These are phyloP conservation scores for Drosophila baimaii DNA, from an alignment of 1,140 invertebrate genomes.

Conservation along the genomic window DNA sequence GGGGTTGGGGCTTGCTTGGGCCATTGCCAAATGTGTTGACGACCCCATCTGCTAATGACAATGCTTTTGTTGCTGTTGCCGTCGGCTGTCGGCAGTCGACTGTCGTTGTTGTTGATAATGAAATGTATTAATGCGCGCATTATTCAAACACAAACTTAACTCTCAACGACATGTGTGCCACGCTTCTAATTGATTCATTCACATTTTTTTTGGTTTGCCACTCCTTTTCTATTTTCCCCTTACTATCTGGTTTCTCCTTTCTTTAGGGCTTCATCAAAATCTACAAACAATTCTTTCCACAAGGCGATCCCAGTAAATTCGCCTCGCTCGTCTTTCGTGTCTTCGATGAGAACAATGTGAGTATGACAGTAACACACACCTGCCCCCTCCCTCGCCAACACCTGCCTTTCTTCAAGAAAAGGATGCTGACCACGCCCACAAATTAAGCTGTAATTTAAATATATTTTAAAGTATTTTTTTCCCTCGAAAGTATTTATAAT, in stretches of 20 bases:
- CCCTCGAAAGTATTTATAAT: too few relatives aligned
- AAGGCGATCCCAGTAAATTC: constrained; percentile 99
- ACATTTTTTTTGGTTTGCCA: constrained; percentile 22
- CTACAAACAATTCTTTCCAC: constrained; percentile 99
- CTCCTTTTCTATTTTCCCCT: background rate
- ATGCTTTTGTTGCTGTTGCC: constrained; percentile 38
- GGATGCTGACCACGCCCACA: constrained; percentile 28
- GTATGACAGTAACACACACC: constrained; percentile 79
- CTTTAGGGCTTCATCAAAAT: constrained; percentile 98
- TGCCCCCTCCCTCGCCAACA: background rate
- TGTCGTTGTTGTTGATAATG: constrained; percentile 65
- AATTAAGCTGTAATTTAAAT: background rate
- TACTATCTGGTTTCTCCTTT: background rate
- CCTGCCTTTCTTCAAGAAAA: background rate
- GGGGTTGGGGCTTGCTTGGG: background rate
- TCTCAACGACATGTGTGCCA: constrained; percentile 34
- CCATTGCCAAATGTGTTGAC: constrained; percentile 50
- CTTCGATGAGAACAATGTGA: constrained; percentile 99
- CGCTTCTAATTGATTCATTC: constrained; percentile 52
- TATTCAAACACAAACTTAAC: constrained; percentile 45
- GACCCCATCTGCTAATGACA: constrained; percentile 50
- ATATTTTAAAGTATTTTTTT: background rate
- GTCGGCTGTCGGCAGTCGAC: constrained; percentile 53
- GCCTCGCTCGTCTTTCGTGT: constrained; percentile 98
- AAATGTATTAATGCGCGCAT: constrained; percentile 76